phyloP scores from a whole-genome alignment of 2,113 vertebrate species.

The Pelecanus crispus region DNA sequence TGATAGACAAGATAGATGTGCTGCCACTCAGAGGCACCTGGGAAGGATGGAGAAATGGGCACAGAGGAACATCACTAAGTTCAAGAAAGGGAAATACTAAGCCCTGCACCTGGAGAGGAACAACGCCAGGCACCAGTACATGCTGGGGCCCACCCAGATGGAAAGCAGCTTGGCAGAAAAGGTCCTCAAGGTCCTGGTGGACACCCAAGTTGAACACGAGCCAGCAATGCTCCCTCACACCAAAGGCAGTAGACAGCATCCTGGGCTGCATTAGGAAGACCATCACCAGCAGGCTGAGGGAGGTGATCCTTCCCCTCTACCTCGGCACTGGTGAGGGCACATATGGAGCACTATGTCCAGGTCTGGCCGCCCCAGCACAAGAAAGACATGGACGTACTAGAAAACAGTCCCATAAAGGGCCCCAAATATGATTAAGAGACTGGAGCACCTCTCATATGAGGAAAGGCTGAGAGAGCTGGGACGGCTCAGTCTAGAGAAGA shows the following conservation, averaged over 20 bases:
- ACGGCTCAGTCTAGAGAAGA: not conserved
- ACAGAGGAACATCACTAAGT: not conserved
- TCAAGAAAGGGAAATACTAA: not conserved
- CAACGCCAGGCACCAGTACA: not conserved
- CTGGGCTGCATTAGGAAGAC: not conserved
- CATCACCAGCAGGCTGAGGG: not conserved
- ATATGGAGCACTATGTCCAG: not conserved
- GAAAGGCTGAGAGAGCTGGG: not conserved
- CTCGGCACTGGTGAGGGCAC: not conserved
- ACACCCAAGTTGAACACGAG: not conserved
- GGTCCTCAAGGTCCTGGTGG: not conserved
- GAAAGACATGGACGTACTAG: not conserved
- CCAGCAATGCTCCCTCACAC: rapidly evolving
- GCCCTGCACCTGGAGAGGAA: not conserved
- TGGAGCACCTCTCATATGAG: not conserved
- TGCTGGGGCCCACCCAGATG: not conserved
- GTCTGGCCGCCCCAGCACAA: not conserved
- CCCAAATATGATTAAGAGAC: not conserved
- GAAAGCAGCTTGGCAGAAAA: not conserved
- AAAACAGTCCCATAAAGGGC: not conserved
- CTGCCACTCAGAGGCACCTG: not conserved
- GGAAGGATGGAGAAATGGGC: not conserved
- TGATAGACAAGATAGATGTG: not conserved
- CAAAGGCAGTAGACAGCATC: not conserved
- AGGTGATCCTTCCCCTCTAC: not conserved